Base-by-base conservation (phyloP, 1,140 invertebrate genomes). In the Phortica variegata region DNA sequence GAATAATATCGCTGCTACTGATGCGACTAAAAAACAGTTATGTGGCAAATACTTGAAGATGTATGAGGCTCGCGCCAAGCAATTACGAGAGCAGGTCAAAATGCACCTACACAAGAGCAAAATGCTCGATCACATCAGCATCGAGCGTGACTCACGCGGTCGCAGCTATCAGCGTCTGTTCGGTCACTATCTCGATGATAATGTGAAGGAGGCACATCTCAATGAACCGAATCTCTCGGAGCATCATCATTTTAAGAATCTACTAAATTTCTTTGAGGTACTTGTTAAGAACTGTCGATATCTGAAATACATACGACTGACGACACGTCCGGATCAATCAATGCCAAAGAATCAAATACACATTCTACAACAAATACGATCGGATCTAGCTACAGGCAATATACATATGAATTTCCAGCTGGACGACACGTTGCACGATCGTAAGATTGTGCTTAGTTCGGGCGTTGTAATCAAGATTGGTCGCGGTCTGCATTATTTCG, bases 281-380 rank as follows among this genome's bases (percentile, higher is more conserved):
- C 43, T 70, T 13, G 59, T 70, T 2, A 70, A 70, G 32, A 70
- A 65, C 16, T 70, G 66, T 53, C 54, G 66, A 13, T 71, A 60
- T 46, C 50, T 70, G 2, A 70, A 66, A 48, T 70, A 58, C 9
- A 58, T 70, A 21, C 52, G 65, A 6, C 15, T 70, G 13, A 71
- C 66, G 0, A 70, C 66, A 3, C 41, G 61, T 0, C 57, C 66
- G 1, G 61, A 70, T 37, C n/a, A 29, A 20, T 43, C 39, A n/a
- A 18, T 37, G 9, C 42, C 52, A n/a, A 48, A 49, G 31, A 55
- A 56, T 36, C 66, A 70, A 31, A 12, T 45, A 18, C 48, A 60
- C 8, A 47, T 60, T 21, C 45, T 70, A 16, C 48, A 66, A 13
- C 52, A 60, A 31, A 60, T 70, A 31, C 56, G 63, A 10, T 37